Percentiles rank a stretch among this genome's conserved stretches.
phyloP scores from a whole-genome alignment of 2,113 vertebrate species.

The Rallus limicola region DNA sequence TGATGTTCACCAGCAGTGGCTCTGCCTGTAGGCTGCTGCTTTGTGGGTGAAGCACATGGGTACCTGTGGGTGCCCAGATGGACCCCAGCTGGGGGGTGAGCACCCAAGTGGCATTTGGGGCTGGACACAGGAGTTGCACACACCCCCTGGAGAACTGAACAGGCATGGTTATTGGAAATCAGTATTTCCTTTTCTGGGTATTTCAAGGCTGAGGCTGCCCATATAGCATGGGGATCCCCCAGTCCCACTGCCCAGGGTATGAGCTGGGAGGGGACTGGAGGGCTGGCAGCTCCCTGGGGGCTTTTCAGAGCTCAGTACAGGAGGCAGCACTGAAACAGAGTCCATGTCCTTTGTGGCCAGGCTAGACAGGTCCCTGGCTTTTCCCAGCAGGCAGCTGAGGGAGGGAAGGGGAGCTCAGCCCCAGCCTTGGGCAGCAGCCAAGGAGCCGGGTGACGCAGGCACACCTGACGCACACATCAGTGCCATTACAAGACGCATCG shows the following conservation, averaged over 20 bases:
- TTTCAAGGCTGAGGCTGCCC: neutral
- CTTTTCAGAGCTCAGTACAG: rapidly evolving
- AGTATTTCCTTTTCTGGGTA: rapidly evolving
- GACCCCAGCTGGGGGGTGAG: neutral
- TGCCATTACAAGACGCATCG: neutral
- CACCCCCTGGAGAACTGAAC: rapidly evolving
- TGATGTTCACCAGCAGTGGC: neutral
- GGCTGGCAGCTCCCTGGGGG: neutral
- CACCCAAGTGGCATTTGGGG: neutral
- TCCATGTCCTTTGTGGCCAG: rapidly evolving
- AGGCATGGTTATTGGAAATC: rapidly evolving
- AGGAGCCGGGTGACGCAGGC: neutral
- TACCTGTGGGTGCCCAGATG: neutral
- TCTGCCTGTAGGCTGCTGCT: neutral
- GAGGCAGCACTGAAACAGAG: neutral
- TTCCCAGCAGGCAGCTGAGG: neutral
- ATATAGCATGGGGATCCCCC: neutral
- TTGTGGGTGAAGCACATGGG: rapidly evolving
- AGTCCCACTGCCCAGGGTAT: neutral
- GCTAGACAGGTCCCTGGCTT: neutral
- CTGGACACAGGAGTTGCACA: rapidly evolving
- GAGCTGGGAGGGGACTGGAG: neutral
- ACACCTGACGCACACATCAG: constrained; percentile 17
- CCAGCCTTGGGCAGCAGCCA: constrained; percentile 4
- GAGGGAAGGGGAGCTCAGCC: neutral